Percentiles rank a stretch among this genome's conserved stretches.
These are phyloP conservation scores for Epistrophe grossulariae DNA, from an alignment of 2,888 invertebrate genomes.

Conservation along the genomic window DNA sequence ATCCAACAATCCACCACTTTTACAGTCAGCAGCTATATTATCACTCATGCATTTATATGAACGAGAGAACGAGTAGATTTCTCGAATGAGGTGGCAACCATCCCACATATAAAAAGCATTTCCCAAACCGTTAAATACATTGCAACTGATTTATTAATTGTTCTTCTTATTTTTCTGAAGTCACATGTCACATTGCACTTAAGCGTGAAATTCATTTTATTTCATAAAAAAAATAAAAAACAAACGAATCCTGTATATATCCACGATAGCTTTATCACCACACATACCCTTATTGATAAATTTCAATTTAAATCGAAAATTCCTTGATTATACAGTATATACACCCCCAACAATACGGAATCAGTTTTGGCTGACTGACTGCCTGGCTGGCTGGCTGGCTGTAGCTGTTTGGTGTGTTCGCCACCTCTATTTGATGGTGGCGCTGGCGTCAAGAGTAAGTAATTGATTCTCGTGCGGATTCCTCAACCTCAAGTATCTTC, in stretches of 20 bases:
- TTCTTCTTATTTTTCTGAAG: constrained; percentile 47
- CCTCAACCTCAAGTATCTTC: constrained; percentile 72
- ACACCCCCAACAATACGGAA: constrained; percentile 27
- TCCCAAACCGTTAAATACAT: constrained; percentile 67
- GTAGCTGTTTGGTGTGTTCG: neutral
- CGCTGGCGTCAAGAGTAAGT: constrained; percentile 72
- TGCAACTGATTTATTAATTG: constrained; percentile 74
- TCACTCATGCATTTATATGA: neutral
- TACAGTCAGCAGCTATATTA: constrained; percentile 47
- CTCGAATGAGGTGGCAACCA: constrained; percentile 36
- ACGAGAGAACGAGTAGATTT: constrained; percentile 13
- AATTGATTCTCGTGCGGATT: constrained; percentile 76
- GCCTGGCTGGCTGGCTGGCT: neutral
- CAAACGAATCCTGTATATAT: neutral
- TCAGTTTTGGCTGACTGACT: constrained; percentile 30
- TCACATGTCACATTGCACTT: constrained; percentile 73
- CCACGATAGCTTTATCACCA: constrained; percentile 33
- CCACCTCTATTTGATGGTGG: constrained; percentile 23
- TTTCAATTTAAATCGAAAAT: constrained; percentile 70
- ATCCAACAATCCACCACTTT: constrained; percentile 56
- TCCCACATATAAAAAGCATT: constrained; percentile 58
- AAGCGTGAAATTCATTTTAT: constrained; percentile 68
- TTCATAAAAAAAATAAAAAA: neutral
- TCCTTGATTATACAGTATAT: neutral
- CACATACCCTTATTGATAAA: constrained; percentile 52